These are phyloP conservation scores for Halictus quadricinctus DNA, from an alignment of 2,888 invertebrate genomes.

Conservation along the genomic window DNA sequence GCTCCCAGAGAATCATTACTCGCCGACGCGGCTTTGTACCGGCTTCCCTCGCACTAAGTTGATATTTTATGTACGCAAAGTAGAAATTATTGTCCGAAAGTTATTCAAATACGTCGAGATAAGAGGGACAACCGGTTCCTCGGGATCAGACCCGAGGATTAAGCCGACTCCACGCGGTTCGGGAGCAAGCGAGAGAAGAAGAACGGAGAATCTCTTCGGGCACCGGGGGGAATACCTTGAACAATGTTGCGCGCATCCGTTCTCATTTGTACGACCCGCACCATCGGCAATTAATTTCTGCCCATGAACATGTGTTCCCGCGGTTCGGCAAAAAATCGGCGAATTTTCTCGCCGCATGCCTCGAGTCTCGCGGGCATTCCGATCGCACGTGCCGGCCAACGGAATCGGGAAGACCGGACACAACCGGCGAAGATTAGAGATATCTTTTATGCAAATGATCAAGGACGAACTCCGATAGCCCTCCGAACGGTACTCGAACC, in stretches of 20 bases:
- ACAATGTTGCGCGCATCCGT: conserved; percentile 60
- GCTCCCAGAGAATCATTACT: conserved; percentile 48
- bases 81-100: conserved; percentile 63
- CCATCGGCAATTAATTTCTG: conserved; percentile 61
- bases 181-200: conserved; percentile 25
- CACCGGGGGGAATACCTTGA: conserved; percentile 47
- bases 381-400: not conserved
- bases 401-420: not conserved
- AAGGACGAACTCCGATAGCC: not conserved
- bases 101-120: conserved; percentile 65
- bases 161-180: conserved; percentile 33
- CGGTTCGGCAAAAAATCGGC: conserved; percentile 40
- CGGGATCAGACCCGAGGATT: conserved; percentile 44
- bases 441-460: conserved; percentile 7
- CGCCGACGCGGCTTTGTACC: conserved; percentile 44
- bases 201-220: conserved; percentile 23
- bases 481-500: not conserved
- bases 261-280: conserved; percentile 45
- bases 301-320: conserved; percentile 47
- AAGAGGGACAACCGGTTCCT: conserved; percentile 67
- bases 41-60: conserved; percentile 48
- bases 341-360: conserved; percentile 20
- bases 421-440: not conserved
- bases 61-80: conserved; percentile 56
- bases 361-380: not conserved